Base-by-base conservation (phyloP, 1,140 invertebrate species). In the Cydia pomonella region DNA sequence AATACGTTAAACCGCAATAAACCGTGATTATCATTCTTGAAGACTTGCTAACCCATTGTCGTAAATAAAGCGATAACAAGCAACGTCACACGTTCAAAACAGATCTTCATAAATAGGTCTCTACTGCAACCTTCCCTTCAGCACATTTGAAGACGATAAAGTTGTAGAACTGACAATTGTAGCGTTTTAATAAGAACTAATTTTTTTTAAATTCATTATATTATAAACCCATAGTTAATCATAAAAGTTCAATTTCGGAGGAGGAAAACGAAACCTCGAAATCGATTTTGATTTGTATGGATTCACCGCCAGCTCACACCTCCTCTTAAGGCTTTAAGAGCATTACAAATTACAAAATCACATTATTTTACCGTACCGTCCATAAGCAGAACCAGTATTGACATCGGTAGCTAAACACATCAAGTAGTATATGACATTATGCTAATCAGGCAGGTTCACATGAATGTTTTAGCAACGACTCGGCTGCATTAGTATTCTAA, bases 361-460 rank as follows among this genome's bases (percentile, higher is more conserved):
- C 7, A 59, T 59, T 59, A 59, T 59, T 59, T 59, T 59, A 59
- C 53, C 53, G 53, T 59, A 50, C 71, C n/a, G 29, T 50, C 44
- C 33, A 72, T 72, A 72, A 72, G 18, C 53, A 59, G 73, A 81
- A 79, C 75, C 73, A 69, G 81, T 78, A 78, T 78, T 81, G 76
- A 74, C 85, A 69, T 69, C 53, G 79, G 90, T 90, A 92, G 89
- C 89, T 80, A 81, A 87, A 85, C 80, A 81, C 80, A 87, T 85
- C 84, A 86, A 81, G 77, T 78, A 76, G 78, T 81, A 84, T 84
- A 88, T 86, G 84, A 90, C 87, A 89, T 85, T 84, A 92, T 92
- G 86, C 80, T 86, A 91, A 92, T 91, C 77, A 92, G 85, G 4
- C 75, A 80, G 74, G 66, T 81, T 84, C 79, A 82, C 78, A 79